phyloP scores from a whole-genome alignment of 2,888 invertebrate species.

The Crematogaster levior region DNA sequence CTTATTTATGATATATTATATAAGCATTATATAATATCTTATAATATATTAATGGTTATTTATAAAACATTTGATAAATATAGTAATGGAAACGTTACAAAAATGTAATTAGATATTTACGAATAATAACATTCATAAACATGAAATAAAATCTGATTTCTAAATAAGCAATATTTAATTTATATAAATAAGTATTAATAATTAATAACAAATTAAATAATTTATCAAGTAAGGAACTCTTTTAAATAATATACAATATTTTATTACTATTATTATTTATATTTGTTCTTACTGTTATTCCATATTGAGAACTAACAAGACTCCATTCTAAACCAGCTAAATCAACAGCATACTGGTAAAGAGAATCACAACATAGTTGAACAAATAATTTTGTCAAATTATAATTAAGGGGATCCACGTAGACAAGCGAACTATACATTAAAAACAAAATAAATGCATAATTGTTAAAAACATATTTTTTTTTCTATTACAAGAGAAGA shows the following conservation, averaged over 20 bases:
- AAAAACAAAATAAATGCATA: conserved; percentile 39
- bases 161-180: not conserved
- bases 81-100: too few relatives aligned
- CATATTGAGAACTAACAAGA: conserved; percentile 93
- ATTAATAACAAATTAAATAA: too few relatives aligned
- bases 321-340: conserved; percentile 95
- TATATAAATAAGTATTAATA: too few relatives aligned
- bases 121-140: not conserved
- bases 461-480: not conserved
- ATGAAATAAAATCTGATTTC: not conserved
- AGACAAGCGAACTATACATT: conserved; percentile 92
- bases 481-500: conserved; percentile 10
- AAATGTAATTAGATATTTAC: not conserved
- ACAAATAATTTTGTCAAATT: conserved; percentile 95
- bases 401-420: conserved; percentile 93
- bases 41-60: too few relatives aligned
- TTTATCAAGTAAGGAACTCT: too few relatives aligned
- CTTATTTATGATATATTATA: too few relatives aligned
- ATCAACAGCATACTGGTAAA: conserved; percentile 97
- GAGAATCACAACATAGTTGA: conserved; percentile 92
- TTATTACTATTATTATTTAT: too few relatives aligned
- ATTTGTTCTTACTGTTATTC: conserved; percentile 91
- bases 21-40: too few relatives aligned
- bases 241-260: too few relatives aligned
- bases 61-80: too few relatives aligned